A percentile compares a stretch with the other conserved stretches of the same genome.
Evolutionary conservation across 2,113 vertebrate genomes (phyloP).

Genomic region (Odontophorus gujanensis): DNA sequence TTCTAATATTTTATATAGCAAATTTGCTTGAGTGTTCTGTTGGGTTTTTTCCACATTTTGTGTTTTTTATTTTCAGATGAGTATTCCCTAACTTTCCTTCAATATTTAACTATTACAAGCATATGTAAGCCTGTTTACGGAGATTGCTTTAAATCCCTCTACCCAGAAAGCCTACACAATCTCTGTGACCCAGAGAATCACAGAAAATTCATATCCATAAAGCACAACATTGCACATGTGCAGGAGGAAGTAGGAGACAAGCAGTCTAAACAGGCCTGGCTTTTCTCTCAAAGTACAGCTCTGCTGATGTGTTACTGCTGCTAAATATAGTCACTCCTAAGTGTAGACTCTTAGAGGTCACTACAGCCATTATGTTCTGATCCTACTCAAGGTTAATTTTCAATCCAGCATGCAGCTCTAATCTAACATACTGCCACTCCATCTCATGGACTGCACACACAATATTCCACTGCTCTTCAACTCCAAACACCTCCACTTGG

Average conservation of each 20-base stretch:
- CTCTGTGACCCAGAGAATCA: neutral
- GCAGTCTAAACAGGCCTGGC: neutral
- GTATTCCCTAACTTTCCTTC: neutral
- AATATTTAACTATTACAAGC: neutral
- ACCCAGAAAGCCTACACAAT: neutral
- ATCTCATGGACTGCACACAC: neutral
- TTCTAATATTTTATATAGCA: rapidly evolving
- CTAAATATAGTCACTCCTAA: neutral
- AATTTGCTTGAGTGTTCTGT: too few species aligned
- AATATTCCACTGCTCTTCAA: neutral
- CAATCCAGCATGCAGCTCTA: neutral
- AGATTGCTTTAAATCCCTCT: neutral
- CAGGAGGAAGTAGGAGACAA: neutral
- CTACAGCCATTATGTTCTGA: neutral
- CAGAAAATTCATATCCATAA: neutral
- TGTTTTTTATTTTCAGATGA: neutral
- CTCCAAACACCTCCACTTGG: neutral
- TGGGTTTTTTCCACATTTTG: neutral
- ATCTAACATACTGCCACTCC: neutral
- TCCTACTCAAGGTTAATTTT: neutral
- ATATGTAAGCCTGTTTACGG: rapidly evolving
- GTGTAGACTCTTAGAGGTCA: neutral
- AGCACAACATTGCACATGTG: rapidly evolving
- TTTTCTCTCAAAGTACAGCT: neutral
- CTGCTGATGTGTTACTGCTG: neutral